Evolutionary conservation across 2,113 vertebrate species (phyloP).

Genomic region (Peromyscus maniculatus): DNA sequence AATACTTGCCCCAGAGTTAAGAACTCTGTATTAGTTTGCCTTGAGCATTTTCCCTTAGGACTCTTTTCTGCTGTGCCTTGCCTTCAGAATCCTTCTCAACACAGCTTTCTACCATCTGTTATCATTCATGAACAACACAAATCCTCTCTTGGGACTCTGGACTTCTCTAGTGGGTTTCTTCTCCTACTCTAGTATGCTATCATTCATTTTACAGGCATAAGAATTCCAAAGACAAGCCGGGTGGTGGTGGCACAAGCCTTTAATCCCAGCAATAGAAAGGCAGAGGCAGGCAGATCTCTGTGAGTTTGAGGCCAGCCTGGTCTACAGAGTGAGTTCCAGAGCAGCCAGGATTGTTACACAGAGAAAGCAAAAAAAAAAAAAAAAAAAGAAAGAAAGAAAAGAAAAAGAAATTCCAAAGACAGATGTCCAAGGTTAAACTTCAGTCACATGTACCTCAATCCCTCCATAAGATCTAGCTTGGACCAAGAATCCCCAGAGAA

Average conservation of each 20-base stretch:
- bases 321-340: neutral
- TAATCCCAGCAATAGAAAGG: neutral
- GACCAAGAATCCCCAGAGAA: conserved; percentile 60
- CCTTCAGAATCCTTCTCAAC: conserved; percentile 34
- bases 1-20: conserved; percentile 4
- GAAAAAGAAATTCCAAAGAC: neutral
- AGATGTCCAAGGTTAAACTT: conserved; percentile 54
- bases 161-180: neutral
- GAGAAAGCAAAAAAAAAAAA: neutral
- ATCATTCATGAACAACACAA: conserved; percentile 48
- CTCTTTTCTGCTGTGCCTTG: conserved; percentile 16
- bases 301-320: neutral
- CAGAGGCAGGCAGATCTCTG: neutral
- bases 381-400: neutral
- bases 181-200: neutral
- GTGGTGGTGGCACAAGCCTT: neutral
- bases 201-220: conserved; percentile 41
- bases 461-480: conserved; percentile 29
- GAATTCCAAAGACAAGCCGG: neutral
- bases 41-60: neutral
- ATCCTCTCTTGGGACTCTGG: conserved; percentile 5
- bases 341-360: neutral
- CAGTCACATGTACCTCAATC: conserved; percentile 30
- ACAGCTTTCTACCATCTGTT: conserved; percentile 7
- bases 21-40: neutral